A percentile compares a stretch with the other conserved stretches of the same genome.
phyloP scores from a whole-genome alignment of 1,140 invertebrate genomes.

The Microplitis demolitor region DNA sequence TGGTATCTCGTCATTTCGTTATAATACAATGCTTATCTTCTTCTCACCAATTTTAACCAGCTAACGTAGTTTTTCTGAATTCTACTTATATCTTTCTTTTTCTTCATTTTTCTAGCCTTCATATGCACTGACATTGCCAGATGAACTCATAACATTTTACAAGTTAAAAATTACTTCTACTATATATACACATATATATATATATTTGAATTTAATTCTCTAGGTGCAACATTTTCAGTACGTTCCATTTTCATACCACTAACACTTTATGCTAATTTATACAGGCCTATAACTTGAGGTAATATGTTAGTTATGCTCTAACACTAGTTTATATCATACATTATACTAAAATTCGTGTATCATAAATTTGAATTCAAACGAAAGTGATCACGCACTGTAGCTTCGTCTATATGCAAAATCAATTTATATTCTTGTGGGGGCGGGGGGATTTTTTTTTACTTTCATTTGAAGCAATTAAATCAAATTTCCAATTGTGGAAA shows the following conservation, averaged over 20 bases:
- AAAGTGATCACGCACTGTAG: neutral
- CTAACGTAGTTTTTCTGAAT: neutral
- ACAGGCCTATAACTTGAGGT: neutral
- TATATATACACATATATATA: conserved; percentile 24
- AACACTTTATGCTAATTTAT: conserved; percentile 15
- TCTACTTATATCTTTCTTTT: too few species aligned
- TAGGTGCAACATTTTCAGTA: conserved; percentile 2
- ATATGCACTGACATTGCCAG: neutral
- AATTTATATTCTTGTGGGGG: neutral
- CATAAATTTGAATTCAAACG: neutral
- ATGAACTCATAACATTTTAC: conserved; percentile 39
- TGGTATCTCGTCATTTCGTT: neutral
- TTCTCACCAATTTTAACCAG: neutral
- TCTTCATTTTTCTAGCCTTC: neutral
- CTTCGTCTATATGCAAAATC: neutral
- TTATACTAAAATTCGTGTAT: neutral
- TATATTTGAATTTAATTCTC: conserved; percentile 44
- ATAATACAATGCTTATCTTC: neutral
- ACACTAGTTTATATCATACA: neutral
- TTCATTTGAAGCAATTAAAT: too few species aligned
- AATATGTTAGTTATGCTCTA: conserved; percentile 3
- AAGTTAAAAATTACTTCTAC: conserved; percentile 12
- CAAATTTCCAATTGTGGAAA: too few species aligned
- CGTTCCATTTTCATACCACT: conserved; percentile 3
- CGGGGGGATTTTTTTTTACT: too few species aligned